phyloP scores from a whole-genome alignment of 92 coral and sea anemone genomes.

The Phymanthus crucifer region DNA sequence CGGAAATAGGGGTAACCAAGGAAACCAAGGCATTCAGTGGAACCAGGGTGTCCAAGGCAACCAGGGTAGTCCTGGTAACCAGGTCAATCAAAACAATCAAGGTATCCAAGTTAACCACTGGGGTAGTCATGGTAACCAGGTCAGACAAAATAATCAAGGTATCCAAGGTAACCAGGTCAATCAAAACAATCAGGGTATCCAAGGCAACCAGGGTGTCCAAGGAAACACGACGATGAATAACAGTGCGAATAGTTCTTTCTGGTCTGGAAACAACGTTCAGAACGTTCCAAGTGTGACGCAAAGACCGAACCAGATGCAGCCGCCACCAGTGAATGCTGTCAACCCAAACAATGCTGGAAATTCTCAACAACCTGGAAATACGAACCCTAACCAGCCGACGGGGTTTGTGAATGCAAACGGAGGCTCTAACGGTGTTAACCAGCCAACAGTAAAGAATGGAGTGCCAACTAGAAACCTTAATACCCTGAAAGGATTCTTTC shows the following conservation, averaged over 20 bases:
- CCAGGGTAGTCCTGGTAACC: neutral
- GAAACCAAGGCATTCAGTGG: neutral
- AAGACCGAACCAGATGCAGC: slow-evolving; percentile 3
- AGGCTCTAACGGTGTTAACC: slow-evolving; percentile 14
- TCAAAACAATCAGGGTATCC: neutral
- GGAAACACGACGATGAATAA: neutral
- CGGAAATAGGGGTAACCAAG: neutral
- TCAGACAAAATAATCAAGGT: neutral
- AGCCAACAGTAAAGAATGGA: slow-evolving; percentile 12
- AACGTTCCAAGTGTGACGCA: slow-evolving; percentile 6
- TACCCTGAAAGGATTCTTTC: slow-evolving; percentile 27
- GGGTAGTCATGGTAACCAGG: neutral
- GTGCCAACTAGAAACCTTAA: slow-evolving; percentile 3
- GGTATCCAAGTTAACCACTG: neutral
- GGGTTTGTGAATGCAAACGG: neutral
- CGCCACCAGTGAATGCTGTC: neutral
- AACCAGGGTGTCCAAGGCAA: neutral
- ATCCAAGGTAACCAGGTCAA: neutral
- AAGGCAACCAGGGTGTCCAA: neutral
- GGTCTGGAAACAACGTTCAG: slow-evolving; percentile 7
- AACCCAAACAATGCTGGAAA: neutral
- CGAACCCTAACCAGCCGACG: neutral
- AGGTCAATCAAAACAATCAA: neutral
- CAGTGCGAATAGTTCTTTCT: neutral
- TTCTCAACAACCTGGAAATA: neutral